Evolutionary conservation across 2,113 vertebrate species (phyloP).

Genomic region (Amphilophus citrinellus): DNA sequence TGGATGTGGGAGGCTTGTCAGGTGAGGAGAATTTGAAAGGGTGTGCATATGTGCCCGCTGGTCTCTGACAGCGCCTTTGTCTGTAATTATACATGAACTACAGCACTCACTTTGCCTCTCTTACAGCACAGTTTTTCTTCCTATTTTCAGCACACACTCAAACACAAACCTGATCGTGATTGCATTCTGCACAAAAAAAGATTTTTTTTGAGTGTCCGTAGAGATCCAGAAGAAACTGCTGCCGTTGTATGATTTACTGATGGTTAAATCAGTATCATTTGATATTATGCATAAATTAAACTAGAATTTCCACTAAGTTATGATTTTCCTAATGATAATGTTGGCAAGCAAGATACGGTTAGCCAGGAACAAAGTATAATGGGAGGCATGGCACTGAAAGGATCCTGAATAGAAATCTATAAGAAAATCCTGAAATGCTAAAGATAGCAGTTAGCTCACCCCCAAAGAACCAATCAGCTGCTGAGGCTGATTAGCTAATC

Average conservation of each 20-base stretch:
- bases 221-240: neutral
- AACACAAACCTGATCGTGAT: neutral
- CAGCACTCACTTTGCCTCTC: slow-evolving; percentile 21
- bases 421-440: neutral
- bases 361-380: neutral
- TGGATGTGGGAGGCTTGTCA: slow-evolving; percentile 98
- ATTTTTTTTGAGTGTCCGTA: neutral
- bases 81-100: slow-evolving; percentile 54
- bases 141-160: neutral
- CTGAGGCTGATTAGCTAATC: neutral
- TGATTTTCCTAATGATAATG: neutral
- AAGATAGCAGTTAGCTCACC: neutral
- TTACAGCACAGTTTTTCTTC: neutral
- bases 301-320: neutral
- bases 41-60: slow-evolving; percentile 23
- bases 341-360: neutral
- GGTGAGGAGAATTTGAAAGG: slow-evolving; percentile 79
- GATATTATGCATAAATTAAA: neutral
- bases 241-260: neutral
- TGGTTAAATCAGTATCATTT: neutral
- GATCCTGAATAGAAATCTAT: neutral
- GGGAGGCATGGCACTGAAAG: neutral
- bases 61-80: slow-evolving; percentile 48
- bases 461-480: neutral
- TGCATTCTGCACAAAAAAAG: neutral